A percentile compares a stretch with the other conserved stretches of the same genome.
Conservation (phyloP, 2,888 invertebrate genomes). For the Amphimallon solstitiale region DNA sequence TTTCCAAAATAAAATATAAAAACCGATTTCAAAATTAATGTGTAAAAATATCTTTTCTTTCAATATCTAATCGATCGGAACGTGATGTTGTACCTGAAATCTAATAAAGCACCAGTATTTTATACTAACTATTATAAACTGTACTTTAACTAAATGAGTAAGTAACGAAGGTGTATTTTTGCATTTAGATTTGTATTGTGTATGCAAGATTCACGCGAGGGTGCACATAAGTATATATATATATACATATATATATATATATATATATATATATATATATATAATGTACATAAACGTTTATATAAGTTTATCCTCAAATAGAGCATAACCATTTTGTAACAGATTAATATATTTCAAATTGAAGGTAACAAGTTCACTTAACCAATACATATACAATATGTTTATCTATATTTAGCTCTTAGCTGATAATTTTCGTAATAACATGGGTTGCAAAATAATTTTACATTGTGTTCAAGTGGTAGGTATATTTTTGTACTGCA, state of each 20-base stretch:
- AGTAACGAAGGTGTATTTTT: no score
- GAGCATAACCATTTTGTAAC: slow-evolving; percentile 32
- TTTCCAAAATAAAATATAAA: no score
- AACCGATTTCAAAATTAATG: no score
- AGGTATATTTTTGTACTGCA: background rate
- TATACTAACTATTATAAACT: slow-evolving; percentile 28
- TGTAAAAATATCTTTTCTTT: no score
- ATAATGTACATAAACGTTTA: slow-evolving; percentile 4
- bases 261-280: background rate
- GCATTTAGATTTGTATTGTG: no score
- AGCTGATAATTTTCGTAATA: slow-evolving; percentile 2
- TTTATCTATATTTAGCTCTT: slow-evolving; percentile 1
- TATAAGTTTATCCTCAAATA: slow-evolving; percentile 23
- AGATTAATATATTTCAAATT: slow-evolving; percentile 6
- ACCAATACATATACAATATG: background rate
- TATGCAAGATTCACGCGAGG: background rate
- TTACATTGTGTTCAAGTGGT: background rate
- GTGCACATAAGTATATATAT: no score
- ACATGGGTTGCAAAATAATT: background rate
- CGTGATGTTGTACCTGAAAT: slow-evolving; percentile 6
- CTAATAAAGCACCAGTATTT: background rate
- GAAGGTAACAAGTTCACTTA: slow-evolving; percentile 14
- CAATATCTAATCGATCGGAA: background rate
- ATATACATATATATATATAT: background rate
- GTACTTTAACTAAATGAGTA: no score